Evolutionary conservation across 2,888 invertebrate genomes (phyloP).

Genomic region (Autographa gamma): DNA sequence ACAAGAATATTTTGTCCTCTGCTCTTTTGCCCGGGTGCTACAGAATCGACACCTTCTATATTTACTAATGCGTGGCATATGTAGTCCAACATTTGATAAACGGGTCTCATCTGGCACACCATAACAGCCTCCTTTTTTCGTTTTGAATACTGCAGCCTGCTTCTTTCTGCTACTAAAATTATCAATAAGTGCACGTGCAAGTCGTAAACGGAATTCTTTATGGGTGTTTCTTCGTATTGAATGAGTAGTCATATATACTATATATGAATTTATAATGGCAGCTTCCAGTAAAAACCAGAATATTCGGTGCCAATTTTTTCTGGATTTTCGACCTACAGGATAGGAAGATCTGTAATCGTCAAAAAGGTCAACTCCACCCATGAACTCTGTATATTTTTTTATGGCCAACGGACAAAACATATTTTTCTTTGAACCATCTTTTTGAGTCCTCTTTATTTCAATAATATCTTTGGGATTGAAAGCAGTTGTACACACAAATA

Average conservation of each 20-base stretch:
- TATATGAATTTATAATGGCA: constrained; percentile 49
- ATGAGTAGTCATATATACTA: constrained; percentile 37
- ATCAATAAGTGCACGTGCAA: constrained; percentile 11
- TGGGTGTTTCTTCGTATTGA: constrained; percentile 11
- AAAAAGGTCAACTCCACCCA: constrained; percentile 47
- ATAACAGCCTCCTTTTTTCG: constrained; percentile 14
- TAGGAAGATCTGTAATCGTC: constrained; percentile 61
- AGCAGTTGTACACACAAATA: constrained; percentile 35
- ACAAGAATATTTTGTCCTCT: constrained; percentile 36
- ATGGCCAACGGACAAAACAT: constrained; percentile 57
- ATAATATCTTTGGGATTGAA: constrained; percentile 33
- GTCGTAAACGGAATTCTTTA: constrained; percentile 13
- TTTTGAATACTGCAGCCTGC: constrained; percentile 1
- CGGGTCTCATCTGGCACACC: constrained; percentile 32
- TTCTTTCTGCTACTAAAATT: constrained; percentile 1
- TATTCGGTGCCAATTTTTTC: constrained; percentile 57
- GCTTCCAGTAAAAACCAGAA: constrained; percentile 56
- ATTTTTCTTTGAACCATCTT: constrained; percentile 54
- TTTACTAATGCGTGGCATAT: constrained; percentile 37
- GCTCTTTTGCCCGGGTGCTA: constrained; percentile 34
- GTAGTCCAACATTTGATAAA: constrained; percentile 34
- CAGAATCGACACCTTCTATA: constrained; percentile 34
- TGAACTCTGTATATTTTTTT: constrained; percentile 45
- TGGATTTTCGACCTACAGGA: constrained; percentile 54
- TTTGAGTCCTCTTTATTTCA: constrained; percentile 48